A percentile compares a stretch with the other conserved stretches of the same genome.
These are phyloP conservation scores for Poecilia gillii DNA, from an alignment of 2,797 vertebrate species.

Conservation along the genomic window DNA sequence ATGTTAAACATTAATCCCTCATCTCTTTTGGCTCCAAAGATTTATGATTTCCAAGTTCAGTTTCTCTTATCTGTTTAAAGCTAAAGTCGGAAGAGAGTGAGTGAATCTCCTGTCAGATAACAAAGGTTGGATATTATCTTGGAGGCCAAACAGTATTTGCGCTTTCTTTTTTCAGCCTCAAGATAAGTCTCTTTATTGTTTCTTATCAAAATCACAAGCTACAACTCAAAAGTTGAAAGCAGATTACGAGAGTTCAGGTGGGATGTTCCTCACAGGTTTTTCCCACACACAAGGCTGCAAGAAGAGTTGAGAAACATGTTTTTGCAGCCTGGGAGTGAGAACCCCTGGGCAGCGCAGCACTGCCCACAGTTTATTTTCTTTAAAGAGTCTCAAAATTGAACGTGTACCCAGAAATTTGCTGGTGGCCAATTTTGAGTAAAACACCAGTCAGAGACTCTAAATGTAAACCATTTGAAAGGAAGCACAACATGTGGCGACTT, in stretches of 20 bases:
- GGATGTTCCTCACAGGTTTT: not conserved
- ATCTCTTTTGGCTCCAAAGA: conserved; percentile 29
- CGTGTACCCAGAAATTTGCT: not conserved
- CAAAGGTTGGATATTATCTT: conserved; percentile 30
- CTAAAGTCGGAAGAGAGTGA: not conserved
- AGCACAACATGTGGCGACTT: not conserved
- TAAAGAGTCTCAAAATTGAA: not conserved
- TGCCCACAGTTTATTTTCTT: not conserved
- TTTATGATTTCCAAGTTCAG: conserved; percentile 42
- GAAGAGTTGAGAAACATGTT: not conserved
- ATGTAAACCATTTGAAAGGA: not conserved
- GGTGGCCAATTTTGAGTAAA: not conserved
- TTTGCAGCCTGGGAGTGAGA: not conserved
- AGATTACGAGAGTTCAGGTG: not conserved
- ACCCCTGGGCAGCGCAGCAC: not conserved
- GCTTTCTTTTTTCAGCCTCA: not conserved
- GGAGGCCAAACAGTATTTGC: conserved; percentile 26
- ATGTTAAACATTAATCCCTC: conserved; percentile 16
- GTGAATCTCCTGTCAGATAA: not conserved
- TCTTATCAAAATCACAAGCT: not conserved
- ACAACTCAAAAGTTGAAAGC: not conserved
- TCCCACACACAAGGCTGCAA: not conserved
- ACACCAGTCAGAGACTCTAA: not conserved
- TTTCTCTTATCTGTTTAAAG: conserved; percentile 5
- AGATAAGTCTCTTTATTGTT: not conserved